Evolutionary conservation across 2,113 vertebrate genomes (phyloP).

Genomic region (Rhinopithecus roxellana): DNA sequence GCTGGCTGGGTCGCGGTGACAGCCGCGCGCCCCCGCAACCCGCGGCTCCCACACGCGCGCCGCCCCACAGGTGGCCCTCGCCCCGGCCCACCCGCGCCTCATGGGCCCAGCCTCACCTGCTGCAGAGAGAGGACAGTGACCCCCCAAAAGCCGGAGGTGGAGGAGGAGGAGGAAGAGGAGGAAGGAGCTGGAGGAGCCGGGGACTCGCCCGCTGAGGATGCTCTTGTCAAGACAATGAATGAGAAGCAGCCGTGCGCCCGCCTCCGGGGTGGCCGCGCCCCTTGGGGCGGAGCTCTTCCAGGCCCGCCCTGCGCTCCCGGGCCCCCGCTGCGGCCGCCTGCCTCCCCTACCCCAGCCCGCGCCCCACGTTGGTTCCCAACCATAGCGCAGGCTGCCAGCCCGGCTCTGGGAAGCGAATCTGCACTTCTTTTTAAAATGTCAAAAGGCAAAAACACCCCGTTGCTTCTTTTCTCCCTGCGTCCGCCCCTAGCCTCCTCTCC

Average conservation of each 20-base stretch:
- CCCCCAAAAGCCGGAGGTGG: constrained; percentile 39
- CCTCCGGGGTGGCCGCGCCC: constrained; percentile 72
- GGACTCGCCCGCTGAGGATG: constrained; percentile 68
- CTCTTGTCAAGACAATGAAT: constrained; percentile 81
- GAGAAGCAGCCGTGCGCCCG: constrained; percentile 61
- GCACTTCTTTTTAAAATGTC: constrained; percentile 28
- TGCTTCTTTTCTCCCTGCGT: not conserved
- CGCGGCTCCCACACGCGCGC: constrained; percentile 24
- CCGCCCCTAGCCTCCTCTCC: constrained; percentile 6
- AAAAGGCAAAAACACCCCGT: constrained; percentile 32
- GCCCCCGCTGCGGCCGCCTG: not conserved
- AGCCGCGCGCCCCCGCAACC: constrained; percentile 38
- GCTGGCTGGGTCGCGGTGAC: not conserved
- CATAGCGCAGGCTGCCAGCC: not conserved
- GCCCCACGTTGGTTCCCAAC: not conserved
- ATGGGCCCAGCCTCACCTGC: constrained; percentile 61
- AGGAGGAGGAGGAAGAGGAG: constrained; percentile 22
- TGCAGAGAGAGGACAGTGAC: not conserved
- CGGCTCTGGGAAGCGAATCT: not conserved
- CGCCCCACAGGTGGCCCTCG: constrained; percentile 70
- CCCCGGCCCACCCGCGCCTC: not conserved
- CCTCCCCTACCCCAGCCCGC: not conserved
- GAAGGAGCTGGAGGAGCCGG: constrained; percentile 36
- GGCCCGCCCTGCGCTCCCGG: not conserved
- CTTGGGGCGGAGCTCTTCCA: constrained; percentile 68